phyloP scores from a whole-genome alignment of 2,113 vertebrate species.

The Lucifuga dentata region DNA sequence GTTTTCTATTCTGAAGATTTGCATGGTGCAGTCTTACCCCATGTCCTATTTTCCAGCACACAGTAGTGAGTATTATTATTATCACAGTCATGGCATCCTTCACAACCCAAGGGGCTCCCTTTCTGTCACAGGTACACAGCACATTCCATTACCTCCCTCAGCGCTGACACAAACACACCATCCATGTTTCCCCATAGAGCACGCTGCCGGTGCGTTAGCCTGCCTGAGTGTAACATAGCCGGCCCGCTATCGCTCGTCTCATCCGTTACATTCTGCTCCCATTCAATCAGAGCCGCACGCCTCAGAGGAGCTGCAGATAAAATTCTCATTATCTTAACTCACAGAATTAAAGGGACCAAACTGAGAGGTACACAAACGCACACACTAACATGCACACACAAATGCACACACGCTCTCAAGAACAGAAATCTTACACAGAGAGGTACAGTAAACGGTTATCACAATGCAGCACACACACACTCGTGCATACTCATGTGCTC shows the following conservation, averaged over 20 bases:
- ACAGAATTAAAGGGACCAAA: conserved; percentile 78
- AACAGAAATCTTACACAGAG: conserved; percentile 34
- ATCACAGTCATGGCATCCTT: conserved; percentile 54
- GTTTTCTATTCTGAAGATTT: conserved; percentile 7
- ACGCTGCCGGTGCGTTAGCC: conserved; percentile 31
- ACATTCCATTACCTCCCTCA: conserved; percentile 66
- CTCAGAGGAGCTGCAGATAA: conserved; percentile 80
- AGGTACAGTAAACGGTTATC: conserved; percentile 48
- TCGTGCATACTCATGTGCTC: conserved; percentile 1
- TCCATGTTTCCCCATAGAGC: conserved; percentile 60
- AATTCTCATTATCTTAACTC: conserved; percentile 84
- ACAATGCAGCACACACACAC: conserved; percentile 14
- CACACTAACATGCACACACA: conserved; percentile 26
- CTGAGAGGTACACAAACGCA: conserved; percentile 26
- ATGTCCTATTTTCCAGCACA: conserved; percentile 56
- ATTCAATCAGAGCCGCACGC: conserved; percentile 80
- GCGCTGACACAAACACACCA: conserved; percentile 43
- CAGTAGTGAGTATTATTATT: conserved; percentile 41
- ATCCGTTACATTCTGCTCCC: conserved; percentile 84
- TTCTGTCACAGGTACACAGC: conserved; percentile 69
- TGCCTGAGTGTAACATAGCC: conserved; percentile 64
- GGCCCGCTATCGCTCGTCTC: conserved; percentile 76
- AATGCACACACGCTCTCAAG: neutral
- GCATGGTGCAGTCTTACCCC: conserved; percentile 17
- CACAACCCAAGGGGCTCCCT: conserved; percentile 59